These are phyloP conservation scores for Ormyrus rosae DNA, from an alignment of 2,888 invertebrate species.

Conservation along the genomic window DNA sequence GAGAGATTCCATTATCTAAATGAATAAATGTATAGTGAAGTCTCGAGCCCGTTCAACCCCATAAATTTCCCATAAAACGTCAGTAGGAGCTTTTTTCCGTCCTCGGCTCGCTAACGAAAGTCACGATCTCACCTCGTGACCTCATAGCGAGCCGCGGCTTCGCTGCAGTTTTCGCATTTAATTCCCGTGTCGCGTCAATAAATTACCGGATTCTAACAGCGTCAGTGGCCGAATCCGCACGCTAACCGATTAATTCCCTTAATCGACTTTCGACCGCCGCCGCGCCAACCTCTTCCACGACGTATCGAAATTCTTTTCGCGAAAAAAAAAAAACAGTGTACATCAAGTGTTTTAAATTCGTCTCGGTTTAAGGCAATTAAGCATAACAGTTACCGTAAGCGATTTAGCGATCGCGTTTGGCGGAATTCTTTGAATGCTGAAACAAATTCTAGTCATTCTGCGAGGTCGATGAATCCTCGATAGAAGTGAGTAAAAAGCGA, in stretches of 20 bases:
- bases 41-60: not conserved
- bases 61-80: conserved; percentile 37
- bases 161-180: conserved; percentile 35
- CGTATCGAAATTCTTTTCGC: no score
- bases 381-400: not conserved
- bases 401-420: conserved; percentile 3
- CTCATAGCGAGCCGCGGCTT: not conserved
- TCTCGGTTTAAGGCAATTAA: not conserved
- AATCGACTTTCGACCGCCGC: not conserved
- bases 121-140: conserved; percentile 49
- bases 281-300: no score
- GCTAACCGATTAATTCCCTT: conserved; percentile 28
- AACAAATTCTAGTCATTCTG: conserved; percentile 23
- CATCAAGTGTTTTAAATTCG: no score
- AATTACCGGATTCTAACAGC: conserved; percentile 24
- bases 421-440: conserved; percentile 9
- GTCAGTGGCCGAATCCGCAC: conserved; percentile 12
- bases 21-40: conserved; percentile 22
- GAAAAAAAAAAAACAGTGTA: no score
- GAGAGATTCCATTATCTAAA: not conserved
- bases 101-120: conserved; percentile 40
- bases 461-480: conserved; percentile 8
- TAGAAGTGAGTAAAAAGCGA: not conserved
- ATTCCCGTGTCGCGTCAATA: conserved; percentile 35
- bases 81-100: conserved; percentile 24